These are phyloP conservation scores for Trichogramma pretiosum DNA, from an alignment of 1,140 invertebrate species.

Conservation along the genomic window DNA sequence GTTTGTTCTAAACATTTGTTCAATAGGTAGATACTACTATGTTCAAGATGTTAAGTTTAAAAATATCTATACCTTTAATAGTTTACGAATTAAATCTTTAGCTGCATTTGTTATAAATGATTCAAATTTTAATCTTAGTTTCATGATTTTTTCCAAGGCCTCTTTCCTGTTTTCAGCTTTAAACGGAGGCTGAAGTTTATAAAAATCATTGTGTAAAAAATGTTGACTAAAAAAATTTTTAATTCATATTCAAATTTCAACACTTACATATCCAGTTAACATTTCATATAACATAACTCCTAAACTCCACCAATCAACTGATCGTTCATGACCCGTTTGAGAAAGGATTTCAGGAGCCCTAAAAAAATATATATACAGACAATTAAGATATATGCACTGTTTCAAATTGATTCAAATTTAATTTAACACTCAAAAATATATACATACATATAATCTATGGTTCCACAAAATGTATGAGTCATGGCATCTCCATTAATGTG, in stretches of 20 bases:
- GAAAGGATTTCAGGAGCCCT: slow-evolving; percentile 97
- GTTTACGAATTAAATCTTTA: slow-evolving; percentile 77
- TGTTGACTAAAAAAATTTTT: too few relatives aligned
- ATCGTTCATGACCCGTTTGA: slow-evolving; percentile 89
- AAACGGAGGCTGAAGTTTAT: slow-evolving; percentile 78
- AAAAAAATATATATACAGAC: slow-evolving; percentile 9
- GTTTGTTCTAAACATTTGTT: too few relatives aligned
- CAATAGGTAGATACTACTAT: slow-evolving; percentile 25
- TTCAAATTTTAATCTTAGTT: slow-evolving; percentile 86
- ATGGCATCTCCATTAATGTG: slow-evolving; percentile 88
- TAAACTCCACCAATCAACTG: slow-evolving; percentile 98
- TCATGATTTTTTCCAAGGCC: slow-evolving; percentile 97
- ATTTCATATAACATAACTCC: slow-evolving; percentile 99
- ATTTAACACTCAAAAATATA: background rate
- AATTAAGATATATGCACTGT: background rate
- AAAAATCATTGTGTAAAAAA: too few relatives aligned
- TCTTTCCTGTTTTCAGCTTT: slow-evolving; percentile 91
- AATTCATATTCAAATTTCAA: slow-evolving; percentile 4
- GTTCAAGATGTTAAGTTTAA: background rate
- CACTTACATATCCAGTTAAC: slow-evolving; percentile 76
- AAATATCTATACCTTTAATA: slow-evolving; percentile 56
- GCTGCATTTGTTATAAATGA: slow-evolving; percentile 91
- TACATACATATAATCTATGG: slow-evolving; percentile 96
- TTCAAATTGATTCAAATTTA: background rate
- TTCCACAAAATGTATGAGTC: slow-evolving; percentile 99